These are phyloP conservation scores for Carcinoscorpius rotundicauda DNA, from an alignment of 1,140 invertebrate genomes.

Conservation along the genomic window DNA sequence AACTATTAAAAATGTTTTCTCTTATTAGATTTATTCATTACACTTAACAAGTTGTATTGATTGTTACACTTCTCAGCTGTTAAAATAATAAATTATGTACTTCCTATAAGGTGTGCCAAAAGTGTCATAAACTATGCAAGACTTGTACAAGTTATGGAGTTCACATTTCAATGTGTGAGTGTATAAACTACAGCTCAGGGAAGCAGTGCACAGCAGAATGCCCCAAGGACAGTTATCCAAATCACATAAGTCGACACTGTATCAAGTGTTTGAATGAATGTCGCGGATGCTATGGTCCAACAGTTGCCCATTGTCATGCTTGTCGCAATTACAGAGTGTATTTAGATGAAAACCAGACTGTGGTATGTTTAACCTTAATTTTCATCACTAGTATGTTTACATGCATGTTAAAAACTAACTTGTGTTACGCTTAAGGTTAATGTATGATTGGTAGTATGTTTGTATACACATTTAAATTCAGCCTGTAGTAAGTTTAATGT, in stretches of 20 bases:
- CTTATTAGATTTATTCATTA: no score
- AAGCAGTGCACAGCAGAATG: slow-evolving; percentile 88
- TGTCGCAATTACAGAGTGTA: slow-evolving; percentile 80
- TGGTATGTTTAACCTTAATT: background rate
- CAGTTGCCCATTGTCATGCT: slow-evolving; percentile 58
- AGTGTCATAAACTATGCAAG: slow-evolving; percentile 79
- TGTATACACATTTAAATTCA: no score
- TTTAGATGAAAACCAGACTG: slow-evolving; percentile 31
- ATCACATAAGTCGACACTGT: slow-evolving; percentile 57
- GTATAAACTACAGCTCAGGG: slow-evolving; percentile 64
- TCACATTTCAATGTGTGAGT: slow-evolving; percentile 58
- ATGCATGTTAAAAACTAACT: no score
- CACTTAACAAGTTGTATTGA: no score
- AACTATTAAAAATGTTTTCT: no score
- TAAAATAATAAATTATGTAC: no score
- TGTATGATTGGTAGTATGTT: no score
- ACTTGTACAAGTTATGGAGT: slow-evolving; percentile 79
- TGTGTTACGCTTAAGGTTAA: no score
- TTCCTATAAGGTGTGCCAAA: slow-evolving; percentile 51
- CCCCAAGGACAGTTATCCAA: slow-evolving; percentile 65
- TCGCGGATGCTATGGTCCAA: slow-evolving; percentile 66
- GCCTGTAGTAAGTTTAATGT: no score
- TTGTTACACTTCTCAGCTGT: no score
- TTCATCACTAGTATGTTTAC: no score
- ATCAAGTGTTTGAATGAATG: slow-evolving; percentile 68